phyloP scores from a whole-genome alignment of 2,797 vertebrate genomes.

The Acrossocheilus wenchowensis region DNA sequence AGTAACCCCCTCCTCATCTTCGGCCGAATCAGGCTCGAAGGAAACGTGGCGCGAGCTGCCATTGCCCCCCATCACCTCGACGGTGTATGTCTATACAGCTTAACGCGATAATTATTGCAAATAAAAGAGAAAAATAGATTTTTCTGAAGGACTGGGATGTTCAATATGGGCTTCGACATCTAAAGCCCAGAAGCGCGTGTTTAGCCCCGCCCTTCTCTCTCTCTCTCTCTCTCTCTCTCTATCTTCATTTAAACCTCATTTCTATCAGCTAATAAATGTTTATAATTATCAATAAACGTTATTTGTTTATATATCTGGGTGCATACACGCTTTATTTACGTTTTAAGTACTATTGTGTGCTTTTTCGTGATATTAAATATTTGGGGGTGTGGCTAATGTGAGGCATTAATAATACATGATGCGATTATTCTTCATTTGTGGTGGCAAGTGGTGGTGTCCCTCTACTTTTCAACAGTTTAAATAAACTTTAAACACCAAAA shows the following conservation, averaged over 20 bases:
- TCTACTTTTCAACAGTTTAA: too few relatives aligned
- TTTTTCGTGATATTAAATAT: background rate
- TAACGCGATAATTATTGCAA: background rate
- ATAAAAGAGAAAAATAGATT: rapidly evolving
- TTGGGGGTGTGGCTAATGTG: background rate
- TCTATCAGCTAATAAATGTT: background rate
- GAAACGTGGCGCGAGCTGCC: slow-evolving; percentile 67
- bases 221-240: background rate
- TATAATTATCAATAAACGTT: background rate
- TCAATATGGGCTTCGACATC: background rate
- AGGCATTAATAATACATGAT: background rate
- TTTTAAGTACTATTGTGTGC: background rate
- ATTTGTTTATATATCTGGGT: background rate
- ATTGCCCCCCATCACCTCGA: slow-evolving; percentile 74
- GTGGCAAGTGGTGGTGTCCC: too few relatives aligned
- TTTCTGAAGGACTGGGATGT: background rate
- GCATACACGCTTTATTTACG: background rate
- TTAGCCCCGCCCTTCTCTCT: background rate
- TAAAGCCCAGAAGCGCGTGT: background rate
- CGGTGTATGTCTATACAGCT: background rate
- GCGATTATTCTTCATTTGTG: background rate
- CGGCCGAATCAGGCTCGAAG: slow-evolving; percentile 47
- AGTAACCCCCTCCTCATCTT: slow-evolving; percentile 64
- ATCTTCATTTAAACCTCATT: background rate
- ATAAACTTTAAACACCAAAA: too few relatives aligned